Percentiles rank a stretch among this genome's conserved stretches.
These are phyloP conservation scores for Morus bassanus DNA, from an alignment of 2,797 vertebrate species.

Conservation along the genomic window DNA sequence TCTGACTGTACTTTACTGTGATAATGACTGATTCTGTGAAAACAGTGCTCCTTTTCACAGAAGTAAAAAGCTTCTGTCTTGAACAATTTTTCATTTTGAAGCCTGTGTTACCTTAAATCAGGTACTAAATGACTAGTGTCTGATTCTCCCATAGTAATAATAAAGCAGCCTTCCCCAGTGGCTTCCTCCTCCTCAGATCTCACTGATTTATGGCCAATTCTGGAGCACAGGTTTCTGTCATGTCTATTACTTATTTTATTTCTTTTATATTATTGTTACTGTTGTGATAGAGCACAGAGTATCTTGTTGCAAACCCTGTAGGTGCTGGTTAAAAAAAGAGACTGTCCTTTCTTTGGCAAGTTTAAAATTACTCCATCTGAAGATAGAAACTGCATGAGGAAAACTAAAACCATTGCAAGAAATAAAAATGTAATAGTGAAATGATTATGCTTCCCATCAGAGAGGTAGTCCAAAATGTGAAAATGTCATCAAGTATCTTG, in stretches of 20 bases:
- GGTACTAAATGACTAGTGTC: slow-evolving; percentile 4
- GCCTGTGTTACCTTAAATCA: not conserved
- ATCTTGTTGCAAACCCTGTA: not conserved
- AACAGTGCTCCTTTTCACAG: not conserved
- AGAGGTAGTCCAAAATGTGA: slow-evolving; percentile 14
- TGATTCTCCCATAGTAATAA: not conserved
- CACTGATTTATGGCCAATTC: not conserved
- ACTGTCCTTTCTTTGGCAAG: not conserved
- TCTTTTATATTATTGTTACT: not conserved
- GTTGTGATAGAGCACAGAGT: not conserved
- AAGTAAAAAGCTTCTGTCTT: not conserved
- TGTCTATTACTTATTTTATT: slow-evolving; percentile 3
- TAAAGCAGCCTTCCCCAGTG: not conserved
- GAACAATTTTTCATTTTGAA: slow-evolving; percentile 7
- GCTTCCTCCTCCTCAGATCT: not conserved
- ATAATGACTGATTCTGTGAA: not conserved
- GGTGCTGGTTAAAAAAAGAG: not conserved
- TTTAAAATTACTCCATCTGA: slow-evolving; percentile 1
- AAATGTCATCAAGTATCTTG: slow-evolving; percentile 5
- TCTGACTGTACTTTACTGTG: not conserved
- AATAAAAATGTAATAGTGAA: slow-evolving; percentile 18
- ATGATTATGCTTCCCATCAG: slow-evolving; percentile 31
- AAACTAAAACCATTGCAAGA: not conserved
- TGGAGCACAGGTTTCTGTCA: not conserved
- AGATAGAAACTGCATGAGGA: not conserved